Conservation (phyloP, 2,113 vertebrate species). For the Poicephalus meyeri region DNA sequence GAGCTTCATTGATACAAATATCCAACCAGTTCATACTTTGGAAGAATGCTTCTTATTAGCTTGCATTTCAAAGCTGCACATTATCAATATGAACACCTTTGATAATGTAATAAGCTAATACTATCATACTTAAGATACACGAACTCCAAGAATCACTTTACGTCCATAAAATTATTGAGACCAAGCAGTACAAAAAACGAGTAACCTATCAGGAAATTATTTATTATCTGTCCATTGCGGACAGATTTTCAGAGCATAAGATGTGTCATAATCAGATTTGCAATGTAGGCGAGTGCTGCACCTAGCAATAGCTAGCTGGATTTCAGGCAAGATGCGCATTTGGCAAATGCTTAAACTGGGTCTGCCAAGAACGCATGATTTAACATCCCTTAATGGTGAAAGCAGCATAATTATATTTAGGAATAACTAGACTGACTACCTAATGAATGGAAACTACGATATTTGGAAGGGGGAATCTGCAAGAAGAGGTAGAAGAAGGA, state of each 20-base stretch:
- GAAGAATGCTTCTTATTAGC: not conserved
- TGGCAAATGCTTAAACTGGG: not conserved
- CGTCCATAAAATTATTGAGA: not conserved
- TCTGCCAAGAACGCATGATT: not conserved
- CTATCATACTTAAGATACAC: not conserved
- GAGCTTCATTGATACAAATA: not conserved
- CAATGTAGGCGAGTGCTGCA: not conserved
- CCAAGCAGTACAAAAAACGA: not conserved
- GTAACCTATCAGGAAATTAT: not conserved
- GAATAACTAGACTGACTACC: not conserved
- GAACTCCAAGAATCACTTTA: not conserved
- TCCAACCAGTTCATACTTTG: not conserved
- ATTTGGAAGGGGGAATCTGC: not conserved
- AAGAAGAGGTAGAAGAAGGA: not conserved
- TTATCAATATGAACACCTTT: not conserved
- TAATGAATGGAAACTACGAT: not conserved
- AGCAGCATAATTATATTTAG: not conserved
- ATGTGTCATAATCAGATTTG: not conserved
- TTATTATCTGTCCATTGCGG: not conserved
- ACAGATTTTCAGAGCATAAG: not conserved
- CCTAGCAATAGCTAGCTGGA: not conserved
- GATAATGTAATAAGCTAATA: not conserved
- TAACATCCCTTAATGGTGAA: not conserved
- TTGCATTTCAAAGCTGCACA: not conserved
- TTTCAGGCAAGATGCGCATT: not conserved